phyloP scores from a whole-genome alignment of 2,113 vertebrate species.

The Meles meles region DNA sequence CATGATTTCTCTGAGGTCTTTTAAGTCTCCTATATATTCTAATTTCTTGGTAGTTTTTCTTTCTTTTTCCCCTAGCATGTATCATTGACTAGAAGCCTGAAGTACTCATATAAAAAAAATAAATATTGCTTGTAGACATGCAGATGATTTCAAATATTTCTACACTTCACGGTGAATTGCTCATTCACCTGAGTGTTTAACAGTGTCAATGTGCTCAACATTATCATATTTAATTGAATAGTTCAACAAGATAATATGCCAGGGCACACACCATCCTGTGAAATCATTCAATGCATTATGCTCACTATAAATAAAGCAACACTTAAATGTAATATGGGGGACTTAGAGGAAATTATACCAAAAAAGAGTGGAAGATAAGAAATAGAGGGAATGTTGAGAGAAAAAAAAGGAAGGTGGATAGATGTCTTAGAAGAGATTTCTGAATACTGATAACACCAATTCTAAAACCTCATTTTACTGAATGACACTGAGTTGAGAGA shows the following conservation, averaged over 20 bases:
- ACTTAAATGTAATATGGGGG: conserved; percentile 73
- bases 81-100: conserved; percentile 62
- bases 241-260: conserved; percentile 87
- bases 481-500: neutral
- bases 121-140: conserved; percentile 80
- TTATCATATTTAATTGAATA: conserved; percentile 89
- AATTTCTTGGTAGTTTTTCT: conserved; percentile 2
- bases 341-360: conserved; percentile 66
- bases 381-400: conserved; percentile 4
- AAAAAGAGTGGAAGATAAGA: conserved; percentile 40
- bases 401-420: neutral
- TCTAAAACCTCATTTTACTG: conserved; percentile 57
- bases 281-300: conserved; percentile 75
- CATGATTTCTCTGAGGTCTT: neutral
- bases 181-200: conserved; percentile 88
- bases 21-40: conserved; percentile 5
- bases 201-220: conserved; percentile 83
- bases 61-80: conserved; percentile 30
- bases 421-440: conserved; percentile 53
- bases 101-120: conserved; percentile 79
- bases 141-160: conserved; percentile 83
- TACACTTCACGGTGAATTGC: conserved; percentile 86
- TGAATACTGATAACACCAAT: conserved; percentile 64
- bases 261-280: conserved; percentile 76
- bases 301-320: conserved; percentile 81